These are phyloP conservation scores for Ctenopoma kingsleyae DNA, from an alignment of 2,797 vertebrate species.

Conservation along the genomic window DNA sequence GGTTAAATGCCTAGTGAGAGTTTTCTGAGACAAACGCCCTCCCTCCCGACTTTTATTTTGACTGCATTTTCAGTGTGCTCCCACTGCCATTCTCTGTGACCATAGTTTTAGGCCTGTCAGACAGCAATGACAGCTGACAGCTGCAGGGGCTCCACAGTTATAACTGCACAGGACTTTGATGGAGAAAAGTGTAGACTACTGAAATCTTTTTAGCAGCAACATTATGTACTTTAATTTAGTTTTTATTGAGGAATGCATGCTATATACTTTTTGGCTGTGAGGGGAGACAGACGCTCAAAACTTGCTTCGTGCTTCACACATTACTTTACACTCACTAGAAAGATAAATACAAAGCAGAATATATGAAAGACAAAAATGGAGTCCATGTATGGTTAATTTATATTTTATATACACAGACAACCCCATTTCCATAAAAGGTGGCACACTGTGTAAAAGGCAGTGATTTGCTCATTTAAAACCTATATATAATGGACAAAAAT, in stretches of 20 bases:
- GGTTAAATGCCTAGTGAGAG: neutral
- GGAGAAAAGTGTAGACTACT: neutral
- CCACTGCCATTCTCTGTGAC: neutral
- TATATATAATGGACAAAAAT: too few relatives aligned
- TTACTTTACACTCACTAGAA: neutral
- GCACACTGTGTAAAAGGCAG: too few relatives aligned
- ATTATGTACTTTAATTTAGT: neutral
- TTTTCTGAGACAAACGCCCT: neutral
- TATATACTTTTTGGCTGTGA: neutral
- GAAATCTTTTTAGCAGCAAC: neutral
- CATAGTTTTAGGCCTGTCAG: constrained; percentile 1
- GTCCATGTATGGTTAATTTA: too few relatives aligned
- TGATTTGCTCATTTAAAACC: too few relatives aligned
- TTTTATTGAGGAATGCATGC: neutral
- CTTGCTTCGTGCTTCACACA: too few relatives aligned
- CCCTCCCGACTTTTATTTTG: neutral
- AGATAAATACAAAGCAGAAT: neutral
- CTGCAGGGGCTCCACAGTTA: constrained; percentile 10
- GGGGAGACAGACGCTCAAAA: too few relatives aligned
- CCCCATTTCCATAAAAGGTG: too few relatives aligned
- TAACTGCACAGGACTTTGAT: neutral
- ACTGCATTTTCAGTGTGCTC: neutral
- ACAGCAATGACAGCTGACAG: neutral
- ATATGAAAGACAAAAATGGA: neutral
- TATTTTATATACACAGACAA: too few relatives aligned